A percentile compares a stretch with the other conserved stretches of the same genome.
phyloP scores from a whole-genome alignment of 2,113 vertebrate species.

The Proterorhinus semilunaris region DNA sequence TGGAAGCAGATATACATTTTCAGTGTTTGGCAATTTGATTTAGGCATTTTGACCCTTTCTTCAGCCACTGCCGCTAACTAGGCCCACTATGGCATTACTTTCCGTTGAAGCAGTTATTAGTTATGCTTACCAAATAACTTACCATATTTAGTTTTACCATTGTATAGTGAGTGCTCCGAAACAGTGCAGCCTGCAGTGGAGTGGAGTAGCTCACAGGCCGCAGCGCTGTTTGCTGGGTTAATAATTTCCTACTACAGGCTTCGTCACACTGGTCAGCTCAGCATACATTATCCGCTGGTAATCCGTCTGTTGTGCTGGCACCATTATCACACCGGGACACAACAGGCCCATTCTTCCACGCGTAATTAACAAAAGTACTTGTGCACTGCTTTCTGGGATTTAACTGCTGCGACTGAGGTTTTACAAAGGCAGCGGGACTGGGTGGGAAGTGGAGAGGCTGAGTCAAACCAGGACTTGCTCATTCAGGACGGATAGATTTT shows the following conservation, averaged over 20 bases:
- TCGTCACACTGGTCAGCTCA: conserved; percentile 57
- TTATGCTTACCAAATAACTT: no score
- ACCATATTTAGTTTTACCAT: background rate
- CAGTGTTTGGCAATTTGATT: no score
- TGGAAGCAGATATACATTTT: no score
- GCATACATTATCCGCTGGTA: conserved; percentile 47
- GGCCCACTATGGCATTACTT: no score
- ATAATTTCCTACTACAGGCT: conserved; percentile 55
- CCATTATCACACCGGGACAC: conserved; percentile 57
- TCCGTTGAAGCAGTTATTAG: no score
- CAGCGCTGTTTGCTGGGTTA: conserved; percentile 50
- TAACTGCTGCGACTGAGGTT: conserved; percentile 54
- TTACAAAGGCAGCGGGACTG: conserved; percentile 26
- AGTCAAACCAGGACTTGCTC: conserved; percentile 20
- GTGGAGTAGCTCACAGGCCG: conserved; percentile 24
- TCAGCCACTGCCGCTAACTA: no score
- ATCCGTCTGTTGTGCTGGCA: conserved; percentile 62
- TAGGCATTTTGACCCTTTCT: no score
- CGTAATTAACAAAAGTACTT: conserved; percentile 64
- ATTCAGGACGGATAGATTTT: conserved; percentile 9
- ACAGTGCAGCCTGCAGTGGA: conserved; percentile 16
- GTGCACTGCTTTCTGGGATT: conserved; percentile 57
- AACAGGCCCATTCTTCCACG: conserved; percentile 65
- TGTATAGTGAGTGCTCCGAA: background rate
- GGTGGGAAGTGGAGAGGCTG: conserved; percentile 20